A percentile compares a stretch with the other conserved stretches of the same genome.
phyloP scores from a whole-genome alignment of 2,888 invertebrate species.

The Cancer borealis region DNA sequence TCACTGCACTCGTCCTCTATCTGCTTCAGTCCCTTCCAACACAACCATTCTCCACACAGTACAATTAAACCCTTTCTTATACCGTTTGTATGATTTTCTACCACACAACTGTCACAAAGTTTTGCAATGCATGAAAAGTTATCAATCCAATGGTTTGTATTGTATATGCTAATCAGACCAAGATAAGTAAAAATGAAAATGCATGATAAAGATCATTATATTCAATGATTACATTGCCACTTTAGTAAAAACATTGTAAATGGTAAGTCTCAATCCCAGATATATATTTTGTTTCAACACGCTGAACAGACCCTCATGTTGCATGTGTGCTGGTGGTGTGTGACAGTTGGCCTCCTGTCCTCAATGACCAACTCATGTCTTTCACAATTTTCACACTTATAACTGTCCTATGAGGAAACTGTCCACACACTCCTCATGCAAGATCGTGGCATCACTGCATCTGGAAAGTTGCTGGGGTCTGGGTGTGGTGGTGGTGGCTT shows the following conservation, averaged over 20 bases:
- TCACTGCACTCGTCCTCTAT: not conserved
- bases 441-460: not conserved
- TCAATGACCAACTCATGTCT: not conserved
- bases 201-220: no score
- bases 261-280: not conserved
- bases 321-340: not conserved
- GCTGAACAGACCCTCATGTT: not conserved
- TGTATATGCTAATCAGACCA: no score
- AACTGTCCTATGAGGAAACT: not conserved
- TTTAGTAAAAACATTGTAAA: not conserved
- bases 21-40: not conserved
- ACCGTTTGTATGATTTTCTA: not conserved
- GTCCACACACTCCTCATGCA: not conserved
- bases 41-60: not conserved
- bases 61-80: not conserved
- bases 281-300: not conserved
- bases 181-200: no score
- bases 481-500: constrained; percentile 25
- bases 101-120: no score
- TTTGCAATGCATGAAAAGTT: no score
- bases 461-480: not conserved
- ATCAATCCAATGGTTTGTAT: no score
- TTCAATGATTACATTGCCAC: no score
- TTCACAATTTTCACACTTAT: not conserved
- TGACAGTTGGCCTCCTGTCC: not conserved